Evolutionary conservation across 2,888 invertebrate species (phyloP).

Genomic region (Ptychoptera albimana): DNA sequence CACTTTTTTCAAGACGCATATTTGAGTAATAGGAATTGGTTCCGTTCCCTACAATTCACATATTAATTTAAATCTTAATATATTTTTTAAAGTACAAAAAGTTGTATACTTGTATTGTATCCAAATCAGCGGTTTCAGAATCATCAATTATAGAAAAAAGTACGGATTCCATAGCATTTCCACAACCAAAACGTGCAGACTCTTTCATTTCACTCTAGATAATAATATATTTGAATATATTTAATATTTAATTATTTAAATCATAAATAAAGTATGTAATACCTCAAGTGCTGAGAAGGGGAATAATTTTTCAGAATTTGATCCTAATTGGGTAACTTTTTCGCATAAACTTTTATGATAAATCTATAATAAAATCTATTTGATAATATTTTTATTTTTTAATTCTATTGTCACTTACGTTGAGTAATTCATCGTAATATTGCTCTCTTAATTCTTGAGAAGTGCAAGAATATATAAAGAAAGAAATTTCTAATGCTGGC

Average conservation of each 20-base stretch:
- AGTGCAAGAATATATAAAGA: slow-evolving; percentile 47
- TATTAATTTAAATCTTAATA: no score
- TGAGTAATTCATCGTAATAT: slow-evolving; percentile 36
- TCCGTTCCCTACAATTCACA: slow-evolving; percentile 27
- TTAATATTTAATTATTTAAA: neutral
- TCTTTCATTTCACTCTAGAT: slow-evolving; percentile 28
- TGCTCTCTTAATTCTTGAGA: slow-evolving; percentile 36
- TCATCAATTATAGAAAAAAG: slow-evolving; percentile 36
- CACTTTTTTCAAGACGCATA: slow-evolving; percentile 46
- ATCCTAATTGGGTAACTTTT: slow-evolving; percentile 41
- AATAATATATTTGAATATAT: no score
- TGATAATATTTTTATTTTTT: neutral
- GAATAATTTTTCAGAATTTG: slow-evolving; percentile 37
- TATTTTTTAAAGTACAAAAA: no score
- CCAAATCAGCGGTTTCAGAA: slow-evolving; percentile 36
- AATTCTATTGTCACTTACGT: slow-evolving; percentile 9
- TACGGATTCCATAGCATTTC: slow-evolving; percentile 38
- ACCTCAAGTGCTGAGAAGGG: slow-evolving; percentile 18
- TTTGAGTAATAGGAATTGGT: slow-evolving; percentile 39
- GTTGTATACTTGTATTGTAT: slow-evolving; percentile 19
- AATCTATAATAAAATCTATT: slow-evolving; percentile 30
- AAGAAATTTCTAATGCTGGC: slow-evolving; percentile 40
- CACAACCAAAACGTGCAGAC: slow-evolving; percentile 33
- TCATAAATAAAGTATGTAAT: neutral
- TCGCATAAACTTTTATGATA: slow-evolving; percentile 41